Evolutionary conservation across 2,888 invertebrate species (phyloP).

Genomic region (Drosophila flavopinicola): DNA sequence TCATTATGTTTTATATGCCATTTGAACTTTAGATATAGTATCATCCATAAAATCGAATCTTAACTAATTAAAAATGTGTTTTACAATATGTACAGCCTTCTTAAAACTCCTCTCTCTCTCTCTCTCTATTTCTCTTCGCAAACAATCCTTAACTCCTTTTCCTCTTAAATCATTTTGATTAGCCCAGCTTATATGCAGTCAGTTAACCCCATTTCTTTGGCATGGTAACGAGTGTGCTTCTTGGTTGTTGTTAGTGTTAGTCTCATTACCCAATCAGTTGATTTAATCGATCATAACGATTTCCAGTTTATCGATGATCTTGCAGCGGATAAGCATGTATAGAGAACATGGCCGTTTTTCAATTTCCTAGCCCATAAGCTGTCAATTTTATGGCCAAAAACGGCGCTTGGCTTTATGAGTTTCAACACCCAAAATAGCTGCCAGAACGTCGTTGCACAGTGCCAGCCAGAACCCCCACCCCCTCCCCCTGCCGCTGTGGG

Average conservation of each 20-base stretch:
- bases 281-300: conserved; percentile 57
- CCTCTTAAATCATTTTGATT: conserved; percentile 4
- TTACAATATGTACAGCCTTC: too few relatives aligned
- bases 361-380: conserved; percentile 76
- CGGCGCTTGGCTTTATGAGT: conserved; percentile 75
- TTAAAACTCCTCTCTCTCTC: too few relatives aligned
- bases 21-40: too few relatives aligned
- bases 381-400: conserved; percentile 78
- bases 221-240: not conserved
- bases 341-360: conserved; percentile 60
- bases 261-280: conserved; percentile 40
- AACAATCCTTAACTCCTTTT: not conserved
- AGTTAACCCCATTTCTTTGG: conserved; percentile 11
- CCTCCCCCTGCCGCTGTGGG: conserved; percentile 3
- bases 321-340: conserved; percentile 31
- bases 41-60: too few relatives aligned
- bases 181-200: conserved; percentile 1
- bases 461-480: not conserved
- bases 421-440: conserved; percentile 72
- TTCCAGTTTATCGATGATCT: conserved; percentile 54
- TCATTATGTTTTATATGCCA: too few relatives aligned
- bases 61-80: too few relatives aligned
- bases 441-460: conserved; percentile 4
- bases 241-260: not conserved
- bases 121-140: not conserved